phyloP scores from a whole-genome alignment of 2,888 invertebrate species.

The Lithophane leautieri region DNA sequence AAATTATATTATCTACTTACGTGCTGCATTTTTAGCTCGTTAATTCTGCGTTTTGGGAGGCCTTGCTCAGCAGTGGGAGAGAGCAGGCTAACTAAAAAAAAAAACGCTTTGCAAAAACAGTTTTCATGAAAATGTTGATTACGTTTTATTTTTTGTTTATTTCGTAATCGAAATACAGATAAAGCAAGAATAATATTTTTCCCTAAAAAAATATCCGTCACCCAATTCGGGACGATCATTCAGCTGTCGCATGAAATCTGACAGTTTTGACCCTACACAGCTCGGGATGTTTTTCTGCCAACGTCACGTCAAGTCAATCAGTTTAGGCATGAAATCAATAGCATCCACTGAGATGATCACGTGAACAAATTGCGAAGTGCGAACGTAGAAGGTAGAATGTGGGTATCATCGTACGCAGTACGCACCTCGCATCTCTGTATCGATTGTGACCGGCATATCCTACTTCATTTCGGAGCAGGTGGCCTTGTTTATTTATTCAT shows the following conservation, averaged over 20 bases:
- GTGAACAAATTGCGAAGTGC: conserved; percentile 45
- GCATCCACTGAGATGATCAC: conserved; percentile 62
- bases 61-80: too few species aligned
- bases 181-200: conserved; percentile 11
- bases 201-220: conserved; percentile 10
- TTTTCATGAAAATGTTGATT: not conserved
- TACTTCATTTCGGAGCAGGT: conserved; percentile 73
- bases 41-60: not conserved
- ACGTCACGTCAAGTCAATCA: conserved; percentile 73
- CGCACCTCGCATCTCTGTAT: conserved; percentile 64
- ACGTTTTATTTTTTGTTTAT: not conserved
- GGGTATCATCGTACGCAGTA: conserved; percentile 16
- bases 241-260: conserved; percentile 53
- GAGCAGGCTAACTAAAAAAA: too few species aligned
- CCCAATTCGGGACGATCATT: conserved; percentile 44
- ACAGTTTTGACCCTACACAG: conserved; percentile 55
- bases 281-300: conserved; percentile 64
- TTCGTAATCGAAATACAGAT: not conserved
- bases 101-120: not conserved
- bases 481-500: conserved; percentile 80
- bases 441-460: conserved; percentile 73
- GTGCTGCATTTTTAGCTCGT: conserved; percentile 28
- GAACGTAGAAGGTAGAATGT: conserved; percentile 34
- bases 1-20: conserved; percentile 41
- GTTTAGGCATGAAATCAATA: conserved; percentile 78